Base-by-base conservation (phyloP, 37 sponge, comb jelly and placozoan genomes). In the Halisarca cf. caerulea region DNA sequence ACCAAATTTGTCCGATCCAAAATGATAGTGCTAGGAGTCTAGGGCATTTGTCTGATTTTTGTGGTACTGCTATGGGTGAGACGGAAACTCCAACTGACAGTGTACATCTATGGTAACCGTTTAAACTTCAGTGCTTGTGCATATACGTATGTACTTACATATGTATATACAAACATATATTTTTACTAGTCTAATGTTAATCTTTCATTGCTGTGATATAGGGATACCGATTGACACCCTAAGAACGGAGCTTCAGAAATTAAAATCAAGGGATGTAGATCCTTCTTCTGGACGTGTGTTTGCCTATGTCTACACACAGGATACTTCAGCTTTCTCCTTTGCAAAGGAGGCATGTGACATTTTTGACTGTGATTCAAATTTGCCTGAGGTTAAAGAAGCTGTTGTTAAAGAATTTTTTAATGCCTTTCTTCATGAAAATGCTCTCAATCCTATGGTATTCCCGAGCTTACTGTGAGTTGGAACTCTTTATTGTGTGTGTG, bases 371-470 rank as follows among this genome's bases (percentile, higher is more conserved):
- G 85, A 84, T 6, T 18, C 36, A 8, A 73, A 84, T 6, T 18
- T 8, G 8, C 27, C 77, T 44, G 77, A 74, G 25, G 3, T n/a
- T 40, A 41, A 74, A 40, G 73, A 21, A 20, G 82, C 82, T 0
- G 79, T 94, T 34, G 89, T 91, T 18, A 41, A 84, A 11, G 59
- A 74, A 85, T 94, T 91, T 70, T 80, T 80, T n/a, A 77, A 68
- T 39, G 83, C 95, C 38, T 94, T 94, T 51, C 58, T 91, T 34
- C 92, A 91, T 43, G 95, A 94, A 47, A 94, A 94, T 81, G 95
- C 95, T 1, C 87, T 94, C 69, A 94, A 86, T 84, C 92, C 95
- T 25, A 55, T 94, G 83, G 87, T 94, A 40, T 94, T 94, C 53
- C 95, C 95, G 7, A 88, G 89, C 62, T 59, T 89, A 24, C 59